A percentile compares a stretch with the other conserved stretches of the same genome.
These are phyloP conservation scores for Bergia sp. DNA, from an alignment of 92 coral and sea anemone genomes.

Conservation along the genomic window DNA sequence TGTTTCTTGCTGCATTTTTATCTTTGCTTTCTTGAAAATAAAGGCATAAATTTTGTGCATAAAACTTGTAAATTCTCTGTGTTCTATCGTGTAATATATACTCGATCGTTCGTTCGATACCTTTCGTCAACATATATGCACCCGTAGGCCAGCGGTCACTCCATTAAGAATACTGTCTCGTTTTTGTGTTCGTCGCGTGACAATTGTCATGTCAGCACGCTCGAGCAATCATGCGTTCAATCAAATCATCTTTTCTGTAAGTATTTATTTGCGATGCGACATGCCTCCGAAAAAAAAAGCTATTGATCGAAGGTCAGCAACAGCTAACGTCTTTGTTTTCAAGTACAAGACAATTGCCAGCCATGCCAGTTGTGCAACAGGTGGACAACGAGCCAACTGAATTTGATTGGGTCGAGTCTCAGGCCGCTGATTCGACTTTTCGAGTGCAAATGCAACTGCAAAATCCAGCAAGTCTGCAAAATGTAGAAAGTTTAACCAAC, in stretches of 20 bases:
- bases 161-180: background rate
- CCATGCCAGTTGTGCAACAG: background rate
- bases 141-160: no score
- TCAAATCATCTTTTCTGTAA: background rate
- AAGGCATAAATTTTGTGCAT: background rate
- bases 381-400: background rate
- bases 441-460: background rate
- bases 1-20: background rate
- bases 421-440: background rate
- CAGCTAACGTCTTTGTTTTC: constrained; percentile 13
- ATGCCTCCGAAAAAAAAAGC: background rate
- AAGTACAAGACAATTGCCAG: background rate
- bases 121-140: no score
- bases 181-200: background rate
- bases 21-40: no score
- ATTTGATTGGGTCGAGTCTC: no score
- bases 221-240: background rate
- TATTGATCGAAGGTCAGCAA: constrained; percentile 8
- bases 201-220: background rate
- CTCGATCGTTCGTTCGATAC: no score
- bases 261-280: background rate
- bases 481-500: constrained; percentile 8
- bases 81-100: no score
- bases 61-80: no score
- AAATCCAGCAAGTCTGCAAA: constrained; percentile 41